These are phyloP conservation scores for Drosophila equinoxialis DNA, from an alignment of 1,140 invertebrate genomes.

Conservation along the genomic window DNA sequence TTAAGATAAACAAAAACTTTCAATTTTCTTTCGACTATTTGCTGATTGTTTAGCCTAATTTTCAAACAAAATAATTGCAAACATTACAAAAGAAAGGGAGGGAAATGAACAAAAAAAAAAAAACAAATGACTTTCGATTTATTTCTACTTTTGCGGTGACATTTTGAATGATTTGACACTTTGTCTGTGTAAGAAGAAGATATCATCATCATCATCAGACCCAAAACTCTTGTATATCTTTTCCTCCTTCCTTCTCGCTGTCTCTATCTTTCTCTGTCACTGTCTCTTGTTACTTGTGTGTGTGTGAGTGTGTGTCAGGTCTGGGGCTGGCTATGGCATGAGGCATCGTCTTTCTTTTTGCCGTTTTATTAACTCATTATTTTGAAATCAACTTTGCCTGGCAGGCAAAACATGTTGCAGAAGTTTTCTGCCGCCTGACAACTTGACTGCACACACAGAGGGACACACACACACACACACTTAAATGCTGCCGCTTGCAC, in stretches of 20 bases:
- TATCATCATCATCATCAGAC: constrained; percentile 40
- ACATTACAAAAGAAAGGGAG: constrained; percentile 24
- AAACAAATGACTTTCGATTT: constrained; percentile 67
- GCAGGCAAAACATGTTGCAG: constrained; percentile 64
- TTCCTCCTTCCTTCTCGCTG: neutral
- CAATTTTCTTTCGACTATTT: too few species aligned
- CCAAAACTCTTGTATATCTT: neutral
- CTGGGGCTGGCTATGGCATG: neutral
- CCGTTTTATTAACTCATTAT: constrained; percentile 78
- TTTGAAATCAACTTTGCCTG: constrained; percentile 70
- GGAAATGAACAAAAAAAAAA: too few species aligned
- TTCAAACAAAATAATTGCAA: neutral
- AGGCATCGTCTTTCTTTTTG: constrained; percentile 40
- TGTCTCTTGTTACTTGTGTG: neutral
- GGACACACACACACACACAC: constrained; percentile 13
- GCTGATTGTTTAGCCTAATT: too few species aligned
- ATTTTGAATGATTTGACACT: constrained; percentile 80
- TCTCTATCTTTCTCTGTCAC: neutral
- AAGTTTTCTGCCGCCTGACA: constrained; percentile 53
- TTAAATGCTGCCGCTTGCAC: constrained; percentile 28
- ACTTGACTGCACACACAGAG: constrained; percentile 33
- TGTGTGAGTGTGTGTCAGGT: neutral
- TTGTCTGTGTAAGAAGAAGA: constrained; percentile 49
- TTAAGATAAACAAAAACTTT: too few species aligned
- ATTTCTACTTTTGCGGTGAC: constrained; percentile 62